Evolutionary conservation across 2,797 vertebrate species (phyloP).

Genomic region (Macropodus opercularis): DNA sequence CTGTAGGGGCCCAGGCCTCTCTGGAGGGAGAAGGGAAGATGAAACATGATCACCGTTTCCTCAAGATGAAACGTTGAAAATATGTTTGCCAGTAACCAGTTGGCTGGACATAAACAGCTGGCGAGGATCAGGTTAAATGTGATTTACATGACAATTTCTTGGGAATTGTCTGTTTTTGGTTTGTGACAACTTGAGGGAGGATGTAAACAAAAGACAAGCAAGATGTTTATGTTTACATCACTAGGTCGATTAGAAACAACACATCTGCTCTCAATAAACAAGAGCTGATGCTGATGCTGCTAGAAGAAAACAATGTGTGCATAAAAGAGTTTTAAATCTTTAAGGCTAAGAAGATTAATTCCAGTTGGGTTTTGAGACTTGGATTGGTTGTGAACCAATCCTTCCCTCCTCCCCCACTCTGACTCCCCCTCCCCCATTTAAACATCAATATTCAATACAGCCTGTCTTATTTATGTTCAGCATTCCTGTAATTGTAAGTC

Average conservation of each 20-base stretch:
- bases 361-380: background rate
- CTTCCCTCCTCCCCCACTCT: background rate
- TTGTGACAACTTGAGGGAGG: conserved; percentile 8
- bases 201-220: conserved; percentile 31
- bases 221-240: background rate
- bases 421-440: background rate
- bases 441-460: background rate
- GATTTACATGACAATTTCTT: conserved; percentile 1
- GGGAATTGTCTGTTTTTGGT: conserved; percentile 1
- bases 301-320: background rate
- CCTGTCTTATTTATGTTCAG: background rate
- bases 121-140: background rate
- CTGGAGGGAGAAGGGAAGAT: conserved; percentile 67
- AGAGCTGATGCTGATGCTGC: background rate
- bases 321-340: background rate
- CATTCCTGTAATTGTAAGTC: background rate
- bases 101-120: conserved; percentile 14
- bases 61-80: conserved; percentile 20
- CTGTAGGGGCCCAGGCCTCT: conserved; percentile 85
- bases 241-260: background rate
- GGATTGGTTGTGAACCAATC: background rate
- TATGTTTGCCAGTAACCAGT: conserved; percentile 3
- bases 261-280: background rate
- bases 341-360: background rate
- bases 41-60: conserved; percentile 24